Percentiles rank a stretch among this genome's conserved stretches.
phyloP scores from a whole-genome alignment of 2,797 vertebrate genomes.

The Lycodopsis pacificus region DNA sequence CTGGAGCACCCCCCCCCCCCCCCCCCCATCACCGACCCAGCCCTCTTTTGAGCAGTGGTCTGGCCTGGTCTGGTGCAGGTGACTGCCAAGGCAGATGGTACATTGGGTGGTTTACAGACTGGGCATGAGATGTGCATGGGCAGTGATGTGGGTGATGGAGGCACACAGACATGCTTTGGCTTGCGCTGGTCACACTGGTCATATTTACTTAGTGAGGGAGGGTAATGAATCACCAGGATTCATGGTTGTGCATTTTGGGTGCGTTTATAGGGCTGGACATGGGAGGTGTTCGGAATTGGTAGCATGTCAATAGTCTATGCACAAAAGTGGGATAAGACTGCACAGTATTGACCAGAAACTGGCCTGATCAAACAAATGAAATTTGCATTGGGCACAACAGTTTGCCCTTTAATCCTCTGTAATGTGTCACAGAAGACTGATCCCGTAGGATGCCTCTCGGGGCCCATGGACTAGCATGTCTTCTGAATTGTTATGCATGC shows the following conservation, averaged over 20 bases:
- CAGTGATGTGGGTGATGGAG: slow-evolving; percentile 64
- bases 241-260: slow-evolving; percentile 45
- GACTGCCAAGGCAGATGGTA: slow-evolving; percentile 78
- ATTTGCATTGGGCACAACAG: not conserved
- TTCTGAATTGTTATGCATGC: not conserved
- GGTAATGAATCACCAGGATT: slow-evolving; percentile 40
- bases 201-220: slow-evolving; percentile 65
- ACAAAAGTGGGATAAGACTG: slow-evolving; percentile 11
- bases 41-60: slow-evolving; percentile 47
- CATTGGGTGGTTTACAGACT: slow-evolving; percentile 50
- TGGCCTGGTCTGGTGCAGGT: slow-evolving; percentile 56
- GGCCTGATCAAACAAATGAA: not conserved
- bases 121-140: slow-evolving; percentile 60
- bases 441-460: not conserved
- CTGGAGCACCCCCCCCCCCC: slow-evolving; percentile 41
- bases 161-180: slow-evolving; percentile 64
- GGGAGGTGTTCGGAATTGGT: slow-evolving; percentile 18
- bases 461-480: not conserved
- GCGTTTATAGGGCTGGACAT: slow-evolving; percentile 21
- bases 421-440: not conserved
- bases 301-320: slow-evolving; percentile 17
- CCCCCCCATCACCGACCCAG: slow-evolving; percentile 16
- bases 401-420: slow-evolving; percentile 15
- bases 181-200: slow-evolving; percentile 54
- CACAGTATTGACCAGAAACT: slow-evolving; percentile 3